Base-by-base conservation (phyloP, 2,888 invertebrate species). In the Bellardia pandia region DNA sequence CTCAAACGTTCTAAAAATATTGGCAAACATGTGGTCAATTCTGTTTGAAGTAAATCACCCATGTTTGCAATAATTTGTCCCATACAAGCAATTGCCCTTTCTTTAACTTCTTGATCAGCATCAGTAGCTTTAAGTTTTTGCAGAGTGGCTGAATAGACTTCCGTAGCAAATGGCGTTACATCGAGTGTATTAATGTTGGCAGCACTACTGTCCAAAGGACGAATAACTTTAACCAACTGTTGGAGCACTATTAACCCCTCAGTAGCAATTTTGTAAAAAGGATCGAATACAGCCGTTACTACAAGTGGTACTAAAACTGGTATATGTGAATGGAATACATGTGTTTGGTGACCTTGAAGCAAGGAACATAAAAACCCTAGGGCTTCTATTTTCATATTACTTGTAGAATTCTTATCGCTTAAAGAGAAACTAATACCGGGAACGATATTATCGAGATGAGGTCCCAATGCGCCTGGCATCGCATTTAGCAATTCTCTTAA, bases 41-140 rank as follows among this genome's bases (percentile, higher is more conserved):
- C 98, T 75, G 94, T 95, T 93, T 96, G 94, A 74, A 99, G 94
- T 90, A 96, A 96, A 93, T 99, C 98, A 0, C 98, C 99, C 89
- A 99, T 96, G 93, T 98, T 98, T 86, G 98, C 97, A 71, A 99
- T 96, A 72, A 99, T 96, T 93, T 99, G 98, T 14, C 99, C 98
- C 96, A 98, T 98, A 91, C 99, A 98, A 1, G 98, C 97, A 88
- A 99, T 99, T 11, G 99, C 99, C 37, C 98, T 95, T 92, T 99
- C 99, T 93, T 99, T 99, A 0, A 99, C 99, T 94, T 99, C 99
- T 93, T 99, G 99, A 94, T 99, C 99, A 92, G 99, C 98, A 93
- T 99, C 99, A 0, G 99, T 97, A 48, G 99, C 98, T 91, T 96
- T 96, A 56, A 99, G 95, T 84, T 98, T 96, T 85, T 96, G 95